A percentile compares a stretch with the other conserved stretches of the same genome.
Evolutionary conservation across 2,113 vertebrate genomes (phyloP).

Genomic region (Mionectes macconnelli): DNA sequence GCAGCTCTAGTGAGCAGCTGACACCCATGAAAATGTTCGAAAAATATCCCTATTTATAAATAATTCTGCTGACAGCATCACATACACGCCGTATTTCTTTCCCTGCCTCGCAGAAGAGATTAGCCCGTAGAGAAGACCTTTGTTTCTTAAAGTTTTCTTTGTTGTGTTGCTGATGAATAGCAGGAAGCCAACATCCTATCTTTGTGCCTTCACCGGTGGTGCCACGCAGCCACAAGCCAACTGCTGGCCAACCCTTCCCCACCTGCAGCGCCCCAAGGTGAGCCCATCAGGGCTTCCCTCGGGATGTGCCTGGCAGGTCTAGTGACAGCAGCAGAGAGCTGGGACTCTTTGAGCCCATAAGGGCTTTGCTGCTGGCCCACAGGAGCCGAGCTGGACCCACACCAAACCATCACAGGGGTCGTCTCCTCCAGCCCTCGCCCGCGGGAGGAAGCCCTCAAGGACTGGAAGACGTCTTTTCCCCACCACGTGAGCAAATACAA

Average conservation of each 20-base stretch:
- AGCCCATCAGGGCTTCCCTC: rapidly evolving
- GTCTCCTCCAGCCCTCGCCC: not conserved
- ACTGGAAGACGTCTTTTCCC: not conserved
- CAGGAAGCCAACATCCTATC: slow-evolving; percentile 39
- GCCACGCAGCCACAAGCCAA: not conserved
- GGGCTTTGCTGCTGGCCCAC: not conserved
- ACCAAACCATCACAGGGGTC: not conserved
- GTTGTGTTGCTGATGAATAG: not conserved
- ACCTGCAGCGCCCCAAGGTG: not conserved
- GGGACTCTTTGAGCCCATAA: not conserved
- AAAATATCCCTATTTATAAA: slow-evolving; percentile 60
- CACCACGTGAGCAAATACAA: slow-evolving; percentile 39
- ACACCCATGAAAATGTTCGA: slow-evolving; percentile 60
- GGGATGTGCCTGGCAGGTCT: rapidly evolving
- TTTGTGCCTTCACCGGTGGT: not conserved
- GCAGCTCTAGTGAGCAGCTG: slow-evolving; percentile 58
- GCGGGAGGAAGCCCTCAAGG: not conserved
- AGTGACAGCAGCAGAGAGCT: not conserved
- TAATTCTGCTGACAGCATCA: slow-evolving; percentile 53
- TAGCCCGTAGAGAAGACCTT: slow-evolving; percentile 27
- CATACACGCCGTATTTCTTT: not conserved
- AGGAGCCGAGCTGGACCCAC: not conserved
- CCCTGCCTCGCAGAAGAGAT: not conserved
- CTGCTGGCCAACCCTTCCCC: not conserved
- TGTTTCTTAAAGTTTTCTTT: slow-evolving; percentile 36